Percentiles rank a stretch among this genome's conserved stretches.
Evolutionary conservation across 2,113 vertebrate species (phyloP).

Genomic region (Dinomys branickii): DNA sequence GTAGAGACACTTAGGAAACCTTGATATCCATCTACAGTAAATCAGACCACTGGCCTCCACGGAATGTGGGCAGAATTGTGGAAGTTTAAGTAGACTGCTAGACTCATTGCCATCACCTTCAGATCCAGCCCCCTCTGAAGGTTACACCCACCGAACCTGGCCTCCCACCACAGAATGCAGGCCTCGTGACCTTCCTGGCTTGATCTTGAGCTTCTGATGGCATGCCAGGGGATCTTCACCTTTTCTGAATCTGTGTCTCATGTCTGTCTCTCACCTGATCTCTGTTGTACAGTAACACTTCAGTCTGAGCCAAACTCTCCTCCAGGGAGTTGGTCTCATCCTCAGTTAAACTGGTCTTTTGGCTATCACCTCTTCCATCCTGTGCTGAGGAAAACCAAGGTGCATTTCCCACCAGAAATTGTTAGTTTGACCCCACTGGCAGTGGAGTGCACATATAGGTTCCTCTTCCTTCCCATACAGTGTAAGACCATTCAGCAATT

Average conservation of each 20-base stretch:
- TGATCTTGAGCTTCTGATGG: background rate
- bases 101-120: background rate
- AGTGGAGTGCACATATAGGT: background rate
- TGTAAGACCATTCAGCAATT: background rate
- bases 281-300: background rate
- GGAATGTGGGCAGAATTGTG: background rate
- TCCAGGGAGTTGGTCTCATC: background rate
- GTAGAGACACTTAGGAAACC: background rate
- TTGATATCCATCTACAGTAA: background rate
- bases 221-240: background rate
- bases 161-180: background rate
- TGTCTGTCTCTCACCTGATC: background rate
- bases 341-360: background rate
- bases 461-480: background rate
- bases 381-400: background rate
- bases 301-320: background rate
- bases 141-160: background rate
- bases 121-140: background rate
- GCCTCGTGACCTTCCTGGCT: background rate
- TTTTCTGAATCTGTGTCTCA: background rate
- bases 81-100: background rate
- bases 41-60: background rate
- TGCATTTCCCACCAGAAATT: background rate
- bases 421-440: background rate
- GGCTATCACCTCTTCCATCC: background rate